Percentiles rank a stretch among this genome's conserved stretches.
These are phyloP conservation scores for Montipora capitata DNA, from an alignment of 92 coral and sea anemone species.

Conservation along the genomic window DNA sequence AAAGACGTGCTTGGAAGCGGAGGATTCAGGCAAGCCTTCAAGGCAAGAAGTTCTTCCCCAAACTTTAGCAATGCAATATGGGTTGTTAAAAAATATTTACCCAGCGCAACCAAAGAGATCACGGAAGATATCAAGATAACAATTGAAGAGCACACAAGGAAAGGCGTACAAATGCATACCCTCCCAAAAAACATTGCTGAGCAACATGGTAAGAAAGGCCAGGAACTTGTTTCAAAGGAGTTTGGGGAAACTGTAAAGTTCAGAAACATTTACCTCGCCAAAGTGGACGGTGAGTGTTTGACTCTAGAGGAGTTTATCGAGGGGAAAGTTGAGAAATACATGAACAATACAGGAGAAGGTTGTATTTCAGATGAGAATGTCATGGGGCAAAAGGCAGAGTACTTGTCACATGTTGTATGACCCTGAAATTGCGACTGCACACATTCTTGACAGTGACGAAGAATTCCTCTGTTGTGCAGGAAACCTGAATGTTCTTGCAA, in stretches of 20 bases:
- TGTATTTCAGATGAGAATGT: conserved; percentile 50
- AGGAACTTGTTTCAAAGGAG: conserved; percentile 50
- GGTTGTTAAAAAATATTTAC: too few species aligned
- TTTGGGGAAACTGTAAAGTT: conserved; percentile 48
- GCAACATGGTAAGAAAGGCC: conserved; percentile 31
- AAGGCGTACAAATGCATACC: too few species aligned
- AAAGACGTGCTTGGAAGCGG: conserved; percentile 46
- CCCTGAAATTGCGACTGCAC: too few species aligned
- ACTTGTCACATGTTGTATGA: conserved; percentile 35
- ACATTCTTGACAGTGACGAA: too few species aligned
- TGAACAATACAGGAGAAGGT: conserved; percentile 20
- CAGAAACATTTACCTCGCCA: conserved; percentile 50
- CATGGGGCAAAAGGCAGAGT: conserved; percentile 74
- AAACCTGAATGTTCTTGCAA: neutral
- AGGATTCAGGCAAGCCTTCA: conserved; percentile 35
- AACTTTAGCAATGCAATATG: too few species aligned
- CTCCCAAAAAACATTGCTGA: too few species aligned
- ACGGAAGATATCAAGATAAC: too few species aligned
- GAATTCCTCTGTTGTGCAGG: too few species aligned
- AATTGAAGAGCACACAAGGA: too few species aligned
- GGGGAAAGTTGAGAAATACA: conserved; percentile 39
- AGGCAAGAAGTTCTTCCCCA: too few species aligned
- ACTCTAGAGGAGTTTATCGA: conserved; percentile 69
- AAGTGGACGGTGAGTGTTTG: conserved; percentile 49
- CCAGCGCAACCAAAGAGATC: too few species aligned